Percentiles rank a stretch among this genome's conserved stretches.
These are phyloP conservation scores for Plectropomus leopardus DNA, from an alignment of 2,113 vertebrate genomes.

Conservation along the genomic window DNA sequence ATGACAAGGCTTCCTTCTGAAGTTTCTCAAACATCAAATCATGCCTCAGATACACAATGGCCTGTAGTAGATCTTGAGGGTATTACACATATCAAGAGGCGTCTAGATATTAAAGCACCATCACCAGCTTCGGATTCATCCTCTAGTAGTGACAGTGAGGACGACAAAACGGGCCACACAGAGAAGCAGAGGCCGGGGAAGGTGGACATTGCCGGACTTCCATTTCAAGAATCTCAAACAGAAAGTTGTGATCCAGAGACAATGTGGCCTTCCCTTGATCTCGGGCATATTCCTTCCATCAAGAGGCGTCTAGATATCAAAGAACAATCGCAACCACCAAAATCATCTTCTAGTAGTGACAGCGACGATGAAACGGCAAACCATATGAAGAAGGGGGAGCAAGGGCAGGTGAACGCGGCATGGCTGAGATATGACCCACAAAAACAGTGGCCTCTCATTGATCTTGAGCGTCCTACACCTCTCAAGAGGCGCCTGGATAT, in stretches of 20 bases:
- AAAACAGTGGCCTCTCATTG: neutral
- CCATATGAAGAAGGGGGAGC: neutral
- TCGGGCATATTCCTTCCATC: neutral
- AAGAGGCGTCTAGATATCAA: slow-evolving; percentile 28
- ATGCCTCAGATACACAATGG: neutral
- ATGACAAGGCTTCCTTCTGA: neutral
- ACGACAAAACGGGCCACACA: neutral
- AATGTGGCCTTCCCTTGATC: slow-evolving; percentile 15
- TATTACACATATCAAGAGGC: neutral
- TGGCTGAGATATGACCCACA: neutral
- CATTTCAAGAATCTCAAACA: neutral
- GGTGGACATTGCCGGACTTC: neutral
- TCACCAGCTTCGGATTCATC: neutral
- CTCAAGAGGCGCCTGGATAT: slow-evolving; percentile 4
- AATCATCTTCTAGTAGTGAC: slow-evolving; percentile 44
- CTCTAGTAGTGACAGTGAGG: slow-evolving; percentile 2
- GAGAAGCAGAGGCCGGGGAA: neutral
- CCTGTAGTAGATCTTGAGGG: neutral
- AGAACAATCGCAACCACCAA: neutral
- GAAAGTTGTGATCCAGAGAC: neutral
- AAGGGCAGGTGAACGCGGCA: neutral
- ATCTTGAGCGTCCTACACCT: neutral
- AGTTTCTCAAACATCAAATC: neutral
- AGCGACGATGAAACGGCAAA: slow-evolving; percentile 8
- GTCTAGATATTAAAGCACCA: slow-evolving; percentile 13